These are phyloP conservation scores for Xyrauchen texanus DNA, from an alignment of 2,113 vertebrate species.

Conservation along the genomic window DNA sequence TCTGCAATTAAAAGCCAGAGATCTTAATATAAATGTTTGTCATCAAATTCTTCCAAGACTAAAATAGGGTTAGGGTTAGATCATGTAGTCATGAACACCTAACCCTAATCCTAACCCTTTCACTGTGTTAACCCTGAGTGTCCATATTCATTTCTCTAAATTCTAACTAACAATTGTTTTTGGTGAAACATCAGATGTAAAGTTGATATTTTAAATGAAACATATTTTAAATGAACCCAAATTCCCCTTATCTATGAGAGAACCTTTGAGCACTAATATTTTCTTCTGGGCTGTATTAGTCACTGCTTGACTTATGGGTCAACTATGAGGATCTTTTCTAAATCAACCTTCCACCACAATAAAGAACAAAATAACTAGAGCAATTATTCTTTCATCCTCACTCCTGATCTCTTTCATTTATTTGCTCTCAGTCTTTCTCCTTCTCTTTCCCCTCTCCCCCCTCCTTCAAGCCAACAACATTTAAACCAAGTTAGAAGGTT, in stretches of 20 bases:
- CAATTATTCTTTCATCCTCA: neutral
- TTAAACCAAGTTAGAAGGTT: slow-evolving; percentile 74
- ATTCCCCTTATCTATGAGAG: neutral
- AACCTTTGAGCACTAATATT: too few species aligned
- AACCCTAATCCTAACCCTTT: too few species aligned
- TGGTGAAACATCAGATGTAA: neutral
- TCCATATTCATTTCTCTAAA: too few species aligned
- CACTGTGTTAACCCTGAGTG: too few species aligned
- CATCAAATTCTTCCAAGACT: neutral
- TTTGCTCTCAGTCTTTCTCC: slow-evolving; percentile 19
- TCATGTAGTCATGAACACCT: too few species aligned
- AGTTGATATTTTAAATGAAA: neutral
- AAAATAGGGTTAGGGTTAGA: neutral
- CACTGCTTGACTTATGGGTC: slow-evolving; percentile 71
- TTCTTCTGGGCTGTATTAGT: slow-evolving; percentile 51
- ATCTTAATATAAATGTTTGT: neutral
- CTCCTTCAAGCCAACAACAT: slow-evolving; percentile 59
- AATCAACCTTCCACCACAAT: neutral
- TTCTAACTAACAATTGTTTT: neutral
- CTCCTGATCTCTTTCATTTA: slow-evolving; percentile 6
- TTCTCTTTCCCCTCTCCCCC: too few species aligned
- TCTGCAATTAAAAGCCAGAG: too few species aligned
- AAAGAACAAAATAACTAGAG: slow-evolving; percentile 2
- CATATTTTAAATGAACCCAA: neutral
- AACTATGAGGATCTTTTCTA: slow-evolving; percentile 54